phyloP scores from a whole-genome alignment of 1,140 invertebrate species.

The Drosophila mojavensis region DNA sequence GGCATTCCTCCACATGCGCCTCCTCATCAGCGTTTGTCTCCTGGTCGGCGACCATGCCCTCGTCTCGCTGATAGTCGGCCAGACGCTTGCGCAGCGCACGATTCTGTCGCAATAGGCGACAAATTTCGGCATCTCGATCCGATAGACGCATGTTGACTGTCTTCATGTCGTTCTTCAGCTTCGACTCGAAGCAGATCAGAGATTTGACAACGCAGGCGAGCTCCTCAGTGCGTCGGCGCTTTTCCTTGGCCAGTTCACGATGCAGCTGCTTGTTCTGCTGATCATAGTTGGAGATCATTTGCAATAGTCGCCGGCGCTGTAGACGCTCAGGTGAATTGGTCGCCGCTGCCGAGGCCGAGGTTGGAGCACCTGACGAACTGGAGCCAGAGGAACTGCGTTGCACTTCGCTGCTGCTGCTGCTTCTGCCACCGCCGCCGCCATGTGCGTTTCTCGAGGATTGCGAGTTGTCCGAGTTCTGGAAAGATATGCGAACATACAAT shows the following conservation, averaged over 20 bases:
- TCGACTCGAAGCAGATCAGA: conserved; percentile 87
- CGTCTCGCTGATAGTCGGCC: conserved; percentile 52
- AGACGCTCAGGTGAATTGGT: conserved; percentile 40
- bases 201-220: conserved; percentile 87
- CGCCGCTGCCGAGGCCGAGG: not conserved
- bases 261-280: conserved; percentile 76
- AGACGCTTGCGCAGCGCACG: conserved; percentile 68
- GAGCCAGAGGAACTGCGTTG: conserved; percentile 66
- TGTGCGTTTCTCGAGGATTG: conserved; percentile 45
- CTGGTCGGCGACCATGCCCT: conserved; percentile 56
- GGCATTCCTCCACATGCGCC: conserved; percentile 52
- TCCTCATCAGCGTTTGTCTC: conserved; percentile 49
- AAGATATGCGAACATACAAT: not conserved
- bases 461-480: conserved; percentile 69
- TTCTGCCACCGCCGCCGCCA: conserved; percentile 2
- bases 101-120: conserved; percentile 73
- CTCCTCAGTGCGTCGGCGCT: conserved; percentile 86
- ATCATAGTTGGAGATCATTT: conserved; percentile 75
- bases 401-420: conserved; percentile 51
- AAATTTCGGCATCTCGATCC: conserved; percentile 88
- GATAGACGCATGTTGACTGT: conserved; percentile 87
- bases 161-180: conserved; percentile 88
- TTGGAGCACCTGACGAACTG: conserved; percentile 43
- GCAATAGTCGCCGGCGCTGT: conserved; percentile 62
- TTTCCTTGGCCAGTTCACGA: conserved; percentile 84